phyloP scores from a whole-genome alignment of 2,113 vertebrate genomes.

The Dipodomys ordii region DNA sequence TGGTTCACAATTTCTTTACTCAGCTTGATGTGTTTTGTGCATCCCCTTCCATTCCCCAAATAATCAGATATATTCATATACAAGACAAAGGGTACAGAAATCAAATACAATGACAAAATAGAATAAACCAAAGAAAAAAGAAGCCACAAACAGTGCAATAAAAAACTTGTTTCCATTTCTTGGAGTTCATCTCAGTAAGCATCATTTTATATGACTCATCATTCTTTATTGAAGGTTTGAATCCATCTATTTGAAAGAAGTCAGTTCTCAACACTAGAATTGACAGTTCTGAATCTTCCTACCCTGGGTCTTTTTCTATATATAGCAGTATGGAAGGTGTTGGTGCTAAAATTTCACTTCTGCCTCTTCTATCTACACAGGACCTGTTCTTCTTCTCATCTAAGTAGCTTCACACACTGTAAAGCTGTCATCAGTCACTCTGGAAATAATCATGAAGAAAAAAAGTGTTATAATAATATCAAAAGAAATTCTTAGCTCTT shows the following conservation, averaged over 20 bases:
- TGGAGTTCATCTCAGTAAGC: no score
- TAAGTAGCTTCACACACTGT: not conserved
- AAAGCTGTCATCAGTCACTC: not conserved
- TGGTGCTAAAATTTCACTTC: not conserved
- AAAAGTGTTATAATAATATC: conserved; percentile 5
- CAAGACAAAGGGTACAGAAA: no score
- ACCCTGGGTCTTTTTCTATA: not conserved
- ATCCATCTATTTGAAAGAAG: not conserved
- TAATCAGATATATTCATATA: no score
- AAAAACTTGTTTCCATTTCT: no score
- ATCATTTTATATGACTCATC: not conserved
- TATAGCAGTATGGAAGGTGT: not conserved
- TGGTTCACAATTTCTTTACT: no score
- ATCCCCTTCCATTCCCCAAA: no score
- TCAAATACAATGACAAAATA: no score
- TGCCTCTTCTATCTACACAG: not conserved
- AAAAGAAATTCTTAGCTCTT: not conserved
- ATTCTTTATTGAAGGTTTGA: not conserved
- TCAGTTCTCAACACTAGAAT: not conserved
- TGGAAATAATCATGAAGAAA: conserved; percentile 44
- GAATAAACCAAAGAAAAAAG: no score
- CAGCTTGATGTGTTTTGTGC: no score
- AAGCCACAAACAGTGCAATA: no score
- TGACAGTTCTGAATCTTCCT: not conserved
- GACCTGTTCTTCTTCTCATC: not conserved